Evolutionary conservation across 2,888 invertebrate genomes (phyloP), one percentile per base, ranked within the genome.

Genomic region (Meloe dianella): DNA sequence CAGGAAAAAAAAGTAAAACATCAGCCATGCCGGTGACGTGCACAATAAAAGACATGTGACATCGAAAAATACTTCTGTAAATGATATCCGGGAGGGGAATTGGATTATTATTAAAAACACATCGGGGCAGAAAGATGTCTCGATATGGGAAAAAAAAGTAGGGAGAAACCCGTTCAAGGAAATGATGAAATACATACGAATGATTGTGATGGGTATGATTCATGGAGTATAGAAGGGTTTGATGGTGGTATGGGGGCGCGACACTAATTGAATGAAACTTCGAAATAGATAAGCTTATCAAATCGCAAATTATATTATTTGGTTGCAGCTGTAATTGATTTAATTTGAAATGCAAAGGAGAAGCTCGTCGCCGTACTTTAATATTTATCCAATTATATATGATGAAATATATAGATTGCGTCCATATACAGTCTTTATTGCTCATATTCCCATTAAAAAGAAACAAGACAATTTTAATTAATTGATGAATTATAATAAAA

Each of bases 1-100:
- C 30, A 30, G 35, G 61, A 57, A 61, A 67, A 63, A 67, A 60
- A 17, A 17, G 47, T 17, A 38, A 14, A 38, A 38, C 14, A 41
- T 67, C 47, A 73, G 71, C 66, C 65, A 68, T 74, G 70, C 65
- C 65, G 61, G 35, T 73, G 71, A 73, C 73, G 70, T 71, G 57
- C 74, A 75, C 75, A 79, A 82, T 81, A 82, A 81, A 79, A 77
- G 78, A 76, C 80, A 79, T 77, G 78, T 79, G 80, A 82, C 82
- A 82, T 79, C 80, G 77, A 80, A 82, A 81, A 80, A 80, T 81
- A 81, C 80, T 81, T 77, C 77, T 79, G 79, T 75, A 79, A 79
- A 79, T 79, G 79, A 82, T 80, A 80, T 75, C 74, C 75, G 41
- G 74, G 69, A 74, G 74, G 77, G 79, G 76, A 74, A 73, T 74